Evolutionary conservation across 2,888 invertebrate genomes (phyloP), one percentile per base, ranked within the genome.

Genomic region (Cantharis flavilabris): DNA sequence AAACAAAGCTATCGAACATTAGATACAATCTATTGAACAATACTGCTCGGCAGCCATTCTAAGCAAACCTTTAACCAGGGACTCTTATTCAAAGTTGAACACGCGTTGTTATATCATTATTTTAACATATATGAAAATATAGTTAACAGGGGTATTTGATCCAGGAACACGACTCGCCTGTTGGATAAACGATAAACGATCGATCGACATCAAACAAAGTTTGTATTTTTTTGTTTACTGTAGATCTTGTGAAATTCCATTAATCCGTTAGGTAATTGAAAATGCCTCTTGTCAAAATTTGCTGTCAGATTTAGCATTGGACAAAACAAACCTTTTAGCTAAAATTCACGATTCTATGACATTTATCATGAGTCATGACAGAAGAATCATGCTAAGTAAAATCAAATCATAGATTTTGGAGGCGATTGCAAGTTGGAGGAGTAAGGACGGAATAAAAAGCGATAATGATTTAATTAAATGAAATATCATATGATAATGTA

Each of bases 301-400:
- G 16, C 70, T 70, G 75, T 78, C 73, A 73, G 76, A 77, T 75
- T 72, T 75, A 78, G 72, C 65, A 69, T 70, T 78, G 71, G 75
- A 76, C 74, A 77, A 76, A 79, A 79, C 72, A 76, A 77, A 77
- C 75, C 69, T 71, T 79, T 67, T 67, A 72, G 74, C 78, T 79
- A 77, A 75, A 78, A 77, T 64, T 75, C 77, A 78, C 76, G 77
- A 79, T 77, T 76, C 67, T 67, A 79, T 80, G 80, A 79, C 80
- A 79, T 79, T 79, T 80, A 72, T 77, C 78, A 75, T 79, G 79
- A 80, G 79, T 80, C 80, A 80, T 80, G 79, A 75, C 76, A 76
- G 73, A 20, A 75, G 72, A 75, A 75, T 72, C 75, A 78, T 75
- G 75, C 70, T 72, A 71, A 64, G 64, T 75, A 76, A 78, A 73